Conservation (phyloP, 92 coral and sea anemone species). For the Scolanthus callimorphus region DNA sequence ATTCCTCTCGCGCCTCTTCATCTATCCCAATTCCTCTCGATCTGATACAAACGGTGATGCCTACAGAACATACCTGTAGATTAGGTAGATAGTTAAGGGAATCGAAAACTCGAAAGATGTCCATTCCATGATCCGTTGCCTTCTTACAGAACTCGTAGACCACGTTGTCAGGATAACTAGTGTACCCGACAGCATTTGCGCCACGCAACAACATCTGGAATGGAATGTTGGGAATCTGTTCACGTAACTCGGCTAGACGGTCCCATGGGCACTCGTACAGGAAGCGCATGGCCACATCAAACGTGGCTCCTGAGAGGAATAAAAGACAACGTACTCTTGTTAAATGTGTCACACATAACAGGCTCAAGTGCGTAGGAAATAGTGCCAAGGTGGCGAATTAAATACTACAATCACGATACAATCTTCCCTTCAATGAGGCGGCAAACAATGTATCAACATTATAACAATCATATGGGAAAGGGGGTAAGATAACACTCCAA, state of each 20-base stretch:
- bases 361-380: too few relatives aligned
- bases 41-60: too few relatives aligned
- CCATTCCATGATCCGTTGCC: constrained; percentile 95
- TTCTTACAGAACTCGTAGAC: constrained; percentile 91
- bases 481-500: too few relatives aligned
- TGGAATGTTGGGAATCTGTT: constrained; percentile 92
- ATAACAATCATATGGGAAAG: too few relatives aligned
- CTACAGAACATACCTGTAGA: constrained; percentile 99
- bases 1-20: too few relatives aligned
- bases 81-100: constrained; percentile 97
- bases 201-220: constrained; percentile 98
- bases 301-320: constrained; percentile 75
- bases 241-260: constrained; percentile 86
- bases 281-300: constrained; percentile 94
- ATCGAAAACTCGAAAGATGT: constrained; percentile 92
- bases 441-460: too few relatives aligned
- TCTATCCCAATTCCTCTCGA: too few relatives aligned
- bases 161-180: constrained; percentile 97
- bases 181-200: constrained; percentile 97
- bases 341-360: too few relatives aligned
- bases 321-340: too few relatives aligned
- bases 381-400: too few relatives aligned
- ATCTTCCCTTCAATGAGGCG: too few relatives aligned
- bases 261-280: constrained; percentile 99
- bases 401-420: too few relatives aligned